phyloP scores from a whole-genome alignment of 92 coral and sea anemone genomes.

The Umimayanthus chanpuru region DNA sequence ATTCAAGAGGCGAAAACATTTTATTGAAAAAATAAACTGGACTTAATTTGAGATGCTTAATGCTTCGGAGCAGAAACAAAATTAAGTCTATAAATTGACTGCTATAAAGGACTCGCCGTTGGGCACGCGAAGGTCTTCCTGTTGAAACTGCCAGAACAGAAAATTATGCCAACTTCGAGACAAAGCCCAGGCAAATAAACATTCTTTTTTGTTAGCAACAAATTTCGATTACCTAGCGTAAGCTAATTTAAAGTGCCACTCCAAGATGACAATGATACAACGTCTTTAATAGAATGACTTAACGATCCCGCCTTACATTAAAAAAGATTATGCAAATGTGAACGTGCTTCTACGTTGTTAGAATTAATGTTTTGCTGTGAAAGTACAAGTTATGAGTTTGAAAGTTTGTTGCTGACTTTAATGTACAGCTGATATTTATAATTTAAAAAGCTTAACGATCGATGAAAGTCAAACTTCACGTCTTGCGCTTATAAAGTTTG shows the following conservation, averaged over 20 bases:
- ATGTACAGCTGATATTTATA: background rate
- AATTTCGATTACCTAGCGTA: background rate
- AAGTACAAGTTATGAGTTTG: background rate
- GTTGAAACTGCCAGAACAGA: background rate
- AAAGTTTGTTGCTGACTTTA: background rate
- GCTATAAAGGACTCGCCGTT: background rate
- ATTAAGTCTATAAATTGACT: background rate
- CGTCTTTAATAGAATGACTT: background rate
- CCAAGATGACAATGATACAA: background rate
- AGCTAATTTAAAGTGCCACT: background rate
- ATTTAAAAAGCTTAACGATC: no score
- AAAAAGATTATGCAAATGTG: background rate
- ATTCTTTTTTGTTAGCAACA: background rate
- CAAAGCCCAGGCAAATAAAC: background rate
- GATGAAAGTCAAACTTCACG: no score
- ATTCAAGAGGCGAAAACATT: background rate
- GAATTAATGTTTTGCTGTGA: no score
- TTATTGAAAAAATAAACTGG: background rate
- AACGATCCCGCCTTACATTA: background rate
- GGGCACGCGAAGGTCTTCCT: background rate
- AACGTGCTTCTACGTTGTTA: background rate
- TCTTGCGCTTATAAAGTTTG: background rate
- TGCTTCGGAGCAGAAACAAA: conserved; percentile 15
- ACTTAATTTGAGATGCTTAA: conserved; percentile 20
- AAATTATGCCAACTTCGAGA: background rate